Conservation (phyloP, 2,888 invertebrate genomes). For the Sericinus montela region DNA sequence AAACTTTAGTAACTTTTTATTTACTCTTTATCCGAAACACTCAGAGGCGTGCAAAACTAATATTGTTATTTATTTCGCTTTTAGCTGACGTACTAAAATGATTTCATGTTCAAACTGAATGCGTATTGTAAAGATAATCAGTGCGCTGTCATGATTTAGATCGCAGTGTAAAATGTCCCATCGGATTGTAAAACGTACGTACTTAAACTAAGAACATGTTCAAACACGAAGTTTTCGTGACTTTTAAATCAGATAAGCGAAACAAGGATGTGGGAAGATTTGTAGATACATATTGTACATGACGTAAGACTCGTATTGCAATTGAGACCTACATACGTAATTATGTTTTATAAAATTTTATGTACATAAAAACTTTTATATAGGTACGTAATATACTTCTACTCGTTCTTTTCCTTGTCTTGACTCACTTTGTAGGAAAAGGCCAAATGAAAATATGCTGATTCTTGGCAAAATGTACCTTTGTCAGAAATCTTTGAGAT, state of each 20-base stretch:
- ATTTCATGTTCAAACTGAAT: background rate
- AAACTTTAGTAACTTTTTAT: slow-evolving; percentile 66
- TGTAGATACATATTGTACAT: background rate
- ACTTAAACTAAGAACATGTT: background rate
- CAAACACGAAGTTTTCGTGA: slow-evolving; percentile 4
- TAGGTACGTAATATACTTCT: too few species aligned
- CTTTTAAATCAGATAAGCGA: slow-evolving; percentile 11
- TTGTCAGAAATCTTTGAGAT: too few species aligned
- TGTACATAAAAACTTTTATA: too few species aligned
- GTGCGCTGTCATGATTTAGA: background rate
- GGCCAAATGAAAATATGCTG: too few species aligned
- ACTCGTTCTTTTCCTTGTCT: too few species aligned
- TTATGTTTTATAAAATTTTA: too few species aligned
- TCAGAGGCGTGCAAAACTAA: slow-evolving; percentile 45
- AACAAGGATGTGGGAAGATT: slow-evolving; percentile 5
- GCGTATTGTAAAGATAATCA: background rate
- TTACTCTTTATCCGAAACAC: slow-evolving; percentile 64
- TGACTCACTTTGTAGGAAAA: too few species aligned
- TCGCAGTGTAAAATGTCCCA: background rate
- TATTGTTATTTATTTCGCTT: background rate
- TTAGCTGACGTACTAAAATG: background rate
- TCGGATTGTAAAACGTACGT: background rate
- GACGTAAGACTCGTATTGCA: too few species aligned
- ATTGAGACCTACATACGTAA: too few species aligned
- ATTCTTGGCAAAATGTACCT: too few species aligned